These are phyloP conservation scores for Osmerus eperlanus DNA, from an alignment of 2,113 vertebrate species.

Conservation along the genomic window DNA sequence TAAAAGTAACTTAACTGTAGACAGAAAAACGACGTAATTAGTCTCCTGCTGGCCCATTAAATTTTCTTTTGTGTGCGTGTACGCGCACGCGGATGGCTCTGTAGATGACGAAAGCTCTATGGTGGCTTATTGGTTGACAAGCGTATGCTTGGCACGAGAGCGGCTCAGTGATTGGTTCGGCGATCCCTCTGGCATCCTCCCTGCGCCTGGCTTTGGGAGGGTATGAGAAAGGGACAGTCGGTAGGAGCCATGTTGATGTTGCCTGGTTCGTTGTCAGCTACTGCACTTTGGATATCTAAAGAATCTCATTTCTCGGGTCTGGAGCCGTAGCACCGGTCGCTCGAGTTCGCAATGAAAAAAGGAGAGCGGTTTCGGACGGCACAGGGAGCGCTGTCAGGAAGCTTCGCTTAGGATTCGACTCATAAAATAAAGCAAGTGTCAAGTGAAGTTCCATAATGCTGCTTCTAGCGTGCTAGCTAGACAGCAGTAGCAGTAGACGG, in stretches of 20 bases:
- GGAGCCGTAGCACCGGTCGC: constrained; percentile 43
- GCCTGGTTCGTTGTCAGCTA: constrained; percentile 47
- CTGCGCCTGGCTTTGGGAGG: constrained; percentile 43
- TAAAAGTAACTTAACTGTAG: not conserved
- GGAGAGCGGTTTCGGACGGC: constrained; percentile 35
- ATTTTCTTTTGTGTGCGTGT: not conserved
- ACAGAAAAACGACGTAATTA: no score
- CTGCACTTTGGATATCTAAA: constrained; percentile 46
- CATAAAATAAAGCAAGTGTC: constrained; percentile 38
- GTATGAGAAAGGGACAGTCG: constrained; percentile 40
- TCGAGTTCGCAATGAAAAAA: constrained; percentile 56
- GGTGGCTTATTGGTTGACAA: constrained; percentile 51
- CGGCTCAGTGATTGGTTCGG: constrained; percentile 56
- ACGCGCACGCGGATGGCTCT: constrained; percentile 23
- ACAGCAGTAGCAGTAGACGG: constrained; percentile 59
- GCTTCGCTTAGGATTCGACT: constrained; percentile 35
- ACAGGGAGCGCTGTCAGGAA: constrained; percentile 29
- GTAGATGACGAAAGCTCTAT: constrained; percentile 55
- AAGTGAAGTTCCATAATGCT: constrained; percentile 56
- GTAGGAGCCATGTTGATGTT: constrained; percentile 69
- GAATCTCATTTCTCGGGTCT: constrained; percentile 29
- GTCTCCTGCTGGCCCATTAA: no score
- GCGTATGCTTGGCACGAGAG: constrained; percentile 30
- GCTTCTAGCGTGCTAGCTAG: constrained; percentile 52
- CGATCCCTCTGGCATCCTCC: constrained; percentile 40